Evolutionary conservation across 2,113 vertebrate genomes (phyloP), one percentile per base, ranked within the genome.

Genomic region (Notothenia coriiceps): DNA sequence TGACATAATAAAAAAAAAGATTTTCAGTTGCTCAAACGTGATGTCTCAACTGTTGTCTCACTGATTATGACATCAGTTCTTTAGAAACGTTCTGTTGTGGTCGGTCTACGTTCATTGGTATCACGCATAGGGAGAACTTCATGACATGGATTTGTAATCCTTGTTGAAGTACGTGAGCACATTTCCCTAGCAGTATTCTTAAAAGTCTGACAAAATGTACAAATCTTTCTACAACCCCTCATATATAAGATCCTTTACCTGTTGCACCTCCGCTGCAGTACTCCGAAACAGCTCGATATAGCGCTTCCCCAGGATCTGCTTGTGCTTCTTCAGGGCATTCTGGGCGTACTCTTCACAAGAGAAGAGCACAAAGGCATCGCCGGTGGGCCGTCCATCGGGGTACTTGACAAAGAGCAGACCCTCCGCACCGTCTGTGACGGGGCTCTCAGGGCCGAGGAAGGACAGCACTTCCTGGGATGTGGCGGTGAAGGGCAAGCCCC

Each of bases 201-300:
- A 40, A 40, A 6, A 40, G 35, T 40, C 35, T 40, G 35, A 40
- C 35, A 40, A 40, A 40, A 40, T 7, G 35, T 40, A 6, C 35
- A 40, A 40, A 7, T 40, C 35, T 40, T 40, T 40, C 35, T 40
- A 40, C 35, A 40, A 40, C 25, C 35, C 35, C 5, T 40, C 5
- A 40, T 3, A 29, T 35, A 20, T 17, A 17, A 7, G 29, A 55
- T 1, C 67, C 43, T 8, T 75, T 86, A 99, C 98, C 97, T 99
- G 98, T 83, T 99, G 98, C 64, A 99, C 97, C 83, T 99, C 98
- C 0, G 98, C 98, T 0, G 98, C 97, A 1, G 98, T 99, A 88
- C 98, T 99, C 62, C 97, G 94, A 91, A 99, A 99, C 88, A 99
- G 95, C 93, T 99, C 98, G 2, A 99, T 99, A 80, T 99, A 99